Conservation (phyloP, 2,888 invertebrate genomes). For the Ennomos erosarius region DNA sequence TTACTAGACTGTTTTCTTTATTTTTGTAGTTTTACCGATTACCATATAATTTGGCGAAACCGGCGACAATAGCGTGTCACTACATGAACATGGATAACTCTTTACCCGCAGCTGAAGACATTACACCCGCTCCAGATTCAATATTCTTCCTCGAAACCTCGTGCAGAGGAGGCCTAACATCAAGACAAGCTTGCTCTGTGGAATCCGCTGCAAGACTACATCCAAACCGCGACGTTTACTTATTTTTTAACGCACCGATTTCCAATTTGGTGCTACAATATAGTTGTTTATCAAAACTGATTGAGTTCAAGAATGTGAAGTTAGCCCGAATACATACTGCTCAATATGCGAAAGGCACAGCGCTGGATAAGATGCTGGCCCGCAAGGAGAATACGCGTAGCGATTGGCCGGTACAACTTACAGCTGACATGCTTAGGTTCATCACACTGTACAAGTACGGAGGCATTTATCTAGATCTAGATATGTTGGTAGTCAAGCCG, state of each 20-base stretch:
- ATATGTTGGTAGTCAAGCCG: slow-evolving; percentile 88
- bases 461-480: slow-evolving; percentile 91
- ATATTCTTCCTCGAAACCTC: slow-evolving; percentile 75
- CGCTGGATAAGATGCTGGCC: slow-evolving; percentile 81
- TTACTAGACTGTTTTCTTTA: too few species aligned
- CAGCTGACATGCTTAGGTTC: slow-evolving; percentile 87
- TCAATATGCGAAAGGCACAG: slow-evolving; percentile 61
- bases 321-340: slow-evolving; percentile 79
- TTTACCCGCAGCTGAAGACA: too few species aligned
- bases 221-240: slow-evolving; percentile 69
- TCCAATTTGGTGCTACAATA: slow-evolving; percentile 3
- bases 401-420: slow-evolving; percentile 85
- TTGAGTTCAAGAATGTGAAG: slow-evolving; percentile 76
- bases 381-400: slow-evolving; percentile 75
- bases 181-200: slow-evolving; percentile 46
- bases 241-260: slow-evolving; percentile 42
- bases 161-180: slow-evolving; percentile 76
- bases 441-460: slow-evolving; percentile 90
- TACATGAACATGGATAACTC: too few species aligned
- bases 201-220: slow-evolving; percentile 46
- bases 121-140: slow-evolving; percentile 2
- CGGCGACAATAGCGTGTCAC: too few species aligned
- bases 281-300: slow-evolving; percentile 23
- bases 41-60: too few species aligned
- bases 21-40: too few species aligned